Evolutionary conservation across 2,888 invertebrate genomes (phyloP).

Genomic region (Phaedon cochleariae): DNA sequence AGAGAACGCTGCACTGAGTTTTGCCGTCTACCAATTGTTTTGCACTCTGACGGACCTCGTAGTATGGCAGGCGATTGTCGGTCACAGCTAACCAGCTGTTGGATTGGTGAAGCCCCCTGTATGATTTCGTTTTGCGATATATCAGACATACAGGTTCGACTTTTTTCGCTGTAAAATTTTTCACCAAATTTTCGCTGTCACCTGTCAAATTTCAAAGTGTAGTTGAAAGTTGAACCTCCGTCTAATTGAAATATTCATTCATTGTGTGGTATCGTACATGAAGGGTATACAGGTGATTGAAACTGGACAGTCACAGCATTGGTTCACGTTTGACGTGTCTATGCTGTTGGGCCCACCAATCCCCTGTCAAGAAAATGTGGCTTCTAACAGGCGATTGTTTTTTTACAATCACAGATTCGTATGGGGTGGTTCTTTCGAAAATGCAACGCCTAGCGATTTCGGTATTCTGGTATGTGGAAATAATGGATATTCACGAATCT

Average conservation of each 20-base stretch:
- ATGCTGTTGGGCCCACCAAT: constrained; percentile 67
- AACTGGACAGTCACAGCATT: constrained; percentile 56
- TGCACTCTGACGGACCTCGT: constrained; percentile 43
- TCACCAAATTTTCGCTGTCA: no score
- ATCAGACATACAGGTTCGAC: background rate
- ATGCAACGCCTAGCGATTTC: background rate
- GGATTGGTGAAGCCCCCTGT: constrained; percentile 55
- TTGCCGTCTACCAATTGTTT: constrained; percentile 2
- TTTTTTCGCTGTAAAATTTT: no score
- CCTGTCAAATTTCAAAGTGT: no score
- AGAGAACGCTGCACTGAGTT: no score
- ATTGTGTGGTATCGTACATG: constrained; percentile 34
- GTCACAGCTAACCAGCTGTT: constrained; percentile 56
- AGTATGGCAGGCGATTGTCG: constrained; percentile 54
- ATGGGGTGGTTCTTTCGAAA: background rate
- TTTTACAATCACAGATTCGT: constrained; percentile 49
- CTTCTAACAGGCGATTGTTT: constrained; percentile 60
- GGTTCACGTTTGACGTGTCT: constrained; percentile 36
- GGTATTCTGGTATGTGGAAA: no score
- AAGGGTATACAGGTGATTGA: constrained; percentile 55
- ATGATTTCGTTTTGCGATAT: constrained; percentile 40
- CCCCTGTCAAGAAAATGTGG: constrained; percentile 64
- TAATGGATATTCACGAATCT: no score
- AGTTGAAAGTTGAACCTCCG: background rate
- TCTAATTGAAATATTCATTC: background rate